A percentile compares a stretch with the other conserved stretches of the same genome.
These are phyloP conservation scores for Vipera ursinii DNA, from an alignment of 2,797 vertebrate genomes.

Conservation along the genomic window DNA sequence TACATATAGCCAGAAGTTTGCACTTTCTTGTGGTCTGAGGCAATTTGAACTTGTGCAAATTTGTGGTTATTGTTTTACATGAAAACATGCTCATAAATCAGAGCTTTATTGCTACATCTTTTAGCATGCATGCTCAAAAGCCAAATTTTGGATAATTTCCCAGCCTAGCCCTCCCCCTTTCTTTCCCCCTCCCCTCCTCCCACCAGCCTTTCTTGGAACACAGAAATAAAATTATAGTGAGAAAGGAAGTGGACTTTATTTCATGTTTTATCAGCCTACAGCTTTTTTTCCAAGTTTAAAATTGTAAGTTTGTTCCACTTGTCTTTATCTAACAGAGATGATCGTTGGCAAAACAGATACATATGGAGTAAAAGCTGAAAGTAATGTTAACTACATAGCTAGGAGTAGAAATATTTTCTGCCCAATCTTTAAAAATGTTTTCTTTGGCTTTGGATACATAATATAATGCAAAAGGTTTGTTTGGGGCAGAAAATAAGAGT, in stretches of 20 bases:
- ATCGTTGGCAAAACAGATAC: conserved; percentile 15
- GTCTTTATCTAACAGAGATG: neutral
- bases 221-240: neutral
- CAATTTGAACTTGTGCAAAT: neutral
- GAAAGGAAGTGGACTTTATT: neutral
- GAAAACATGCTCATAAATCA: neutral
- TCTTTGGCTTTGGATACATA: neutral
- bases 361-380: conserved; percentile 34
- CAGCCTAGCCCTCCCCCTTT: neutral
- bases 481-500: neutral
- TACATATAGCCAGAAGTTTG: neutral
- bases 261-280: neutral
- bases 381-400: conserved; percentile 25
- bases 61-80: neutral
- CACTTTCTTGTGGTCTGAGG: neutral
- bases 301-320: neutral
- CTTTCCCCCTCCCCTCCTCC: neutral
- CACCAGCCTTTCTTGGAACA: neutral
- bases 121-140: neutral
- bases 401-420: conserved; percentile 2
- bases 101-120: neutral
- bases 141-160: neutral
- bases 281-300: neutral
- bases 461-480: neutral
- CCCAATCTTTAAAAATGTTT: conserved; percentile 25